Conservation (phyloP, 2,797 vertebrate genomes). For the Otolemur crassicaudatus region DNA sequence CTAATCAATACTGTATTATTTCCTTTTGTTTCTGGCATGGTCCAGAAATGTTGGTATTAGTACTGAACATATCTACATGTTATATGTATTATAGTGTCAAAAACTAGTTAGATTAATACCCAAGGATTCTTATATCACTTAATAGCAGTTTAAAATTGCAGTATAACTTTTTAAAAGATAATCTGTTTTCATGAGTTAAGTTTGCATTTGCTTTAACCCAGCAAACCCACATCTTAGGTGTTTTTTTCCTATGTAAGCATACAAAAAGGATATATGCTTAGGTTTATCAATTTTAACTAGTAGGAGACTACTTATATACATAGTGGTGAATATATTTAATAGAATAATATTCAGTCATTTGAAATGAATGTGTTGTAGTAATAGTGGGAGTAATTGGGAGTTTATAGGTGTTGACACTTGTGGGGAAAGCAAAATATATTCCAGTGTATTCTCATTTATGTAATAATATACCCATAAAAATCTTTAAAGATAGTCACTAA, state of each 20-base stretch:
- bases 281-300: neutral
- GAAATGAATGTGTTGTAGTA: conserved; percentile 7
- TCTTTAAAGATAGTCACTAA: neutral
- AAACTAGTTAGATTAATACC: neutral
- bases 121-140: neutral
- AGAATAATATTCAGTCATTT: neutral
- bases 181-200: conserved; percentile 39
- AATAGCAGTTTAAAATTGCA: neutral
- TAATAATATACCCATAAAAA: neutral
- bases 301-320: neutral
- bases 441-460: neutral
- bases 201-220: conserved; percentile 17
- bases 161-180: neutral
- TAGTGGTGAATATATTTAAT: neutral
- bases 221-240: neutral
- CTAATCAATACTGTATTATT: neutral
- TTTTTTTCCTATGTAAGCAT: neutral
- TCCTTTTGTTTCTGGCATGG: neutral
- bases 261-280: neutral
- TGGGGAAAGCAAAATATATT: neutral
- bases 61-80: neutral
- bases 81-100: neutral
- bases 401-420: conserved; percentile 24
- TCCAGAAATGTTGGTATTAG: neutral
- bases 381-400: neutral